Base-by-base conservation (phyloP, 2,888 invertebrate species). In the Epistrophe eligans region DNA sequence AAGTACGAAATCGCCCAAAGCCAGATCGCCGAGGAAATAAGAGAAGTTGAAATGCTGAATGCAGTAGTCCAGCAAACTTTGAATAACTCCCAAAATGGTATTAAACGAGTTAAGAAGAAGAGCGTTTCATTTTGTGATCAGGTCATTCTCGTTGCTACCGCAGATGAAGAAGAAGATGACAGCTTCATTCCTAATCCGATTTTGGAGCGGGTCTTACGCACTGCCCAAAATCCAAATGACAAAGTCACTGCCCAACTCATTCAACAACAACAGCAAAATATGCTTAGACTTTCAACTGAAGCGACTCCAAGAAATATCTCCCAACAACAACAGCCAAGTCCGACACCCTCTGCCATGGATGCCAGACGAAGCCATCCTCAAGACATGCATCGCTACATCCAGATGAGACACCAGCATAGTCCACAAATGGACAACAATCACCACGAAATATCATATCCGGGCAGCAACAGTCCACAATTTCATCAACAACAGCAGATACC, bases 61-160 rank as follows among this genome's bases (percentile, higher is more conserved):
- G 93, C 94, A 2, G 93, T 93, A 88, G 94, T 94, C 10, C 93
- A 94, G 84, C 93, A 94, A 89, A 93, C 93, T 2, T 89, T 94
- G 91, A 93, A 94, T 93, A 91, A 94, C 93, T 93, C 93, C 6
- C 95, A 85, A 45, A 74, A 89, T 93, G 92, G 93, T 92, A 92
- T 93, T 0, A 94, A 95, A 70, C 94, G 96, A 80, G 95, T 95
- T 0, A 97, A 97, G 91, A 98, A 98, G 94, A 98, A 98, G 92
- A 97, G 97, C 79, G 98, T 98, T 6, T 98, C 98, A 0, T 98
- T 98, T 93, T 98, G 98, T 91, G 98, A 98, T 92, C 97, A 98
- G 93, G 98, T 98, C 0, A 98, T 98, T 85, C 93, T 98, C 77
- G 98, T 98, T 13, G 98, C 98, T 6, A 98, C 98, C 1, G 97